phyloP scores from a whole-genome alignment of 2,113 vertebrate species.

The Indicator indicator region DNA sequence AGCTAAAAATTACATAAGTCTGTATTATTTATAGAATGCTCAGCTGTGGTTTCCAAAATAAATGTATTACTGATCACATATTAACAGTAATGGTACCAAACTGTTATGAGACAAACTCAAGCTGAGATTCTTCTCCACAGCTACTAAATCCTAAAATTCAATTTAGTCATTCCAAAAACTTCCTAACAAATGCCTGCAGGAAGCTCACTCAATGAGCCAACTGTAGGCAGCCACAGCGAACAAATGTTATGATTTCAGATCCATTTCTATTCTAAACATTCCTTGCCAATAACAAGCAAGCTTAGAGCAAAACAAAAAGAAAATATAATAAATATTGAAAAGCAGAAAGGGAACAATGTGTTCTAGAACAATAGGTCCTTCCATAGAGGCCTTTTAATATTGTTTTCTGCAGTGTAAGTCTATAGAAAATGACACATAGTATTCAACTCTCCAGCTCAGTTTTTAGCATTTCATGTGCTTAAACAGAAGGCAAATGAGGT shows the following conservation, averaged over 20 bases:
- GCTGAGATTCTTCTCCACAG: neutral
- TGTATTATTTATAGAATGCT: neutral
- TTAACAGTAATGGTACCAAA: neutral
- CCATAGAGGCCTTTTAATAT: neutral
- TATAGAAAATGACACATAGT: neutral
- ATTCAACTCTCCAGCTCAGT: neutral
- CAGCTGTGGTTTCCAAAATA: neutral
- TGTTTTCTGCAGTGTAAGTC: neutral
- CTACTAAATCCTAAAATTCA: neutral
- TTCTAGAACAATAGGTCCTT: neutral
- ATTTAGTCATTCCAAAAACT: neutral
- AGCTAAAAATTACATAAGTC: constrained; percentile 75
- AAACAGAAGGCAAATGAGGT: neutral
- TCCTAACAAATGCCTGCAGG: neutral
- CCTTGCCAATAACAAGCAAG: neutral
- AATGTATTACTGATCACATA: neutral
- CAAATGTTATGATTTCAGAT: neutral
- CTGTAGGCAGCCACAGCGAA: neutral
- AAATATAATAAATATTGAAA: neutral
- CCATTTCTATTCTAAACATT: neutral
- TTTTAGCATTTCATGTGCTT: neutral
- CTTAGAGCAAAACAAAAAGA: neutral
- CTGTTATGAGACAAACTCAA: neutral
- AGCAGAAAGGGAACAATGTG: neutral
- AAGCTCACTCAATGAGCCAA: neutral